phyloP scores from a whole-genome alignment of 2,113 vertebrate species.

The Corythaeola cristata region DNA sequence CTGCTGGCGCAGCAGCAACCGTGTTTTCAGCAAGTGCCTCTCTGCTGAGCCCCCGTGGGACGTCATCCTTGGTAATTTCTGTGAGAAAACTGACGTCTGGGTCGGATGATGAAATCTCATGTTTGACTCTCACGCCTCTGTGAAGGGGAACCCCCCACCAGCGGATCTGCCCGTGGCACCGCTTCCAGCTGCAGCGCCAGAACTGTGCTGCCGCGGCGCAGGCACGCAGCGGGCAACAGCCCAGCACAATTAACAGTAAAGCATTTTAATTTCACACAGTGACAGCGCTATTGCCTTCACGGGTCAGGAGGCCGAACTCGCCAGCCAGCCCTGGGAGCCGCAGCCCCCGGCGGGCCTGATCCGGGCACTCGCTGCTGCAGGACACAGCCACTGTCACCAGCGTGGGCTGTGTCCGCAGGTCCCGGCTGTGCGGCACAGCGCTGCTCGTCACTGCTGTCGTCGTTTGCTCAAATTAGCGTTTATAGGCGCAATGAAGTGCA shows the following conservation, averaged over 20 bases:
- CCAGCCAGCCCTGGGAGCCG: not conserved
- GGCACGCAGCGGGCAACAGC: not conserved
- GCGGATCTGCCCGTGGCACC: not conserved
- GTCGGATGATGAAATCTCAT: too few relatives aligned
- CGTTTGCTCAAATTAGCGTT: not conserved
- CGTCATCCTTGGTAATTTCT: not conserved
- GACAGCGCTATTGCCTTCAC: not conserved
- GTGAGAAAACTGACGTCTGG: not conserved
- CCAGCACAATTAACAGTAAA: not conserved
- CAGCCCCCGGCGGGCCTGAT: not conserved
- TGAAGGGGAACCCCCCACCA: not conserved
- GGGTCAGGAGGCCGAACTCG: not conserved
- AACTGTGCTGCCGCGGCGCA: not conserved
- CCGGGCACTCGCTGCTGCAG: not conserved
- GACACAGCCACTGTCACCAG: fast-evolving
- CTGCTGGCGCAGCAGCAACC: not conserved
- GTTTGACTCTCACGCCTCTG: not conserved
- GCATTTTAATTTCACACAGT: not conserved
- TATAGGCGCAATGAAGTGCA: not conserved
- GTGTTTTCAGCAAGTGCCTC: not conserved
- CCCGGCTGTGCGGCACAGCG: not conserved
- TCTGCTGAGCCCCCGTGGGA: not conserved
- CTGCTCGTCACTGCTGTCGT: fast-evolving
- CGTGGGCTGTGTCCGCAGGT: not conserved
- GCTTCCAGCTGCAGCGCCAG: not conserved